Base-by-base conservation (phyloP, 2,797 vertebrate species). In the Thalassophryne amazonica region DNA sequence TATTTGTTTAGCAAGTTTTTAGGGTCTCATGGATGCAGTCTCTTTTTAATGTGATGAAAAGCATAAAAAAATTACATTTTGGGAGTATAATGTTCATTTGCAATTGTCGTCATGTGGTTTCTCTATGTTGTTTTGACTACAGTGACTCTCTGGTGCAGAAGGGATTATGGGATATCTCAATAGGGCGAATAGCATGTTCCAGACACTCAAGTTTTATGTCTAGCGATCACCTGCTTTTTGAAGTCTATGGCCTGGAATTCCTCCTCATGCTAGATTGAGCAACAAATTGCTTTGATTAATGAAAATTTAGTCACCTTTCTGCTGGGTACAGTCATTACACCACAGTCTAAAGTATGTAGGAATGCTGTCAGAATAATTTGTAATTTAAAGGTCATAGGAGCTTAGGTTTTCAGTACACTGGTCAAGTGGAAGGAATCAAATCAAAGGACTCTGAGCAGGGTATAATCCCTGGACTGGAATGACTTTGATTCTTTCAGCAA, bases 401-500 rank as follows among this genome's bases (percentile, higher is more conserved):
- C 55, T 76, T 73, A 64, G 35, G 42, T 71, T 78, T n/a, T 75
- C 65, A 79, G 56, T 67, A 3, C 32, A 24, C 59, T 59, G 62
- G 79, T 83, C 58, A 72, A 72, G 73, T 78, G 78, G 71, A 86
- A 78, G 60, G 41, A 70, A 66, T 66, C 3, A 19, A 80, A 79
- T 81, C 71, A 83, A 81, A 80, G 78, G 64, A 25, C 48, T 59
- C 47, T 70, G 43, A 51, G 35, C n/a, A 67, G 54, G 46, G 65
- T 53, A 48, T 77, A 80, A 83, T 82, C 78, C 63, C 41, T 48
- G 4, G 15, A 25, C 24, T 71, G 68, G 65, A 76, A 83, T 77
- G 67, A 66, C 78, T 82, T 83, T 81, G 77, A 82, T 77, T 74
- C 38, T 69, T 51, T 77, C 53, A 54, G 62, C 65, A 60, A 66